A percentile compares a stretch with the other conserved stretches of the same genome.
phyloP scores from a whole-genome alignment of 2,797 vertebrate species.

The Thunnus albacares region DNA sequence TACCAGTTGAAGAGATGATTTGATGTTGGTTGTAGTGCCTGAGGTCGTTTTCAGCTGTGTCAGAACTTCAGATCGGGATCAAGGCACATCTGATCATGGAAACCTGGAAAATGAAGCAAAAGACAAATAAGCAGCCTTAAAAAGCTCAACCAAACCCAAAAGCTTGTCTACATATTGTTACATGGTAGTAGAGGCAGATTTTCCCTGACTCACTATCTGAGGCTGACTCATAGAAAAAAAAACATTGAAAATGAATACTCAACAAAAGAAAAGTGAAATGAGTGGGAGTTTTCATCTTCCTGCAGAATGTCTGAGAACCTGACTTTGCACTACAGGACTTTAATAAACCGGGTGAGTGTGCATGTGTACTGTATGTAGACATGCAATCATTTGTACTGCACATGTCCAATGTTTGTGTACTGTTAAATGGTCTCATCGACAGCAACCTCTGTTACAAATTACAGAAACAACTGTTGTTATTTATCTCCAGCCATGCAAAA shows the following conservation, averaged over 20 bases:
- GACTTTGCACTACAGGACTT: slow-evolving; percentile 36
- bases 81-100: slow-evolving; percentile 25
- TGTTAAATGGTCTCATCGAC: slow-evolving; percentile 7
- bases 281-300: slow-evolving; percentile 46
- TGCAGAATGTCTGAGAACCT: slow-evolving; percentile 34
- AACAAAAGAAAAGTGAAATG: slow-evolving; percentile 33
- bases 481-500: slow-evolving; percentile 42
- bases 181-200: background rate
- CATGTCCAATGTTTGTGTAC: slow-evolving; percentile 16
- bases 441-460: slow-evolving; percentile 17
- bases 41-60: slow-evolving; percentile 8
- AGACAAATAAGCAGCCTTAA: background rate
- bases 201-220: slow-evolving; percentile 31
- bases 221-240: slow-evolving; percentile 14
- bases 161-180: background rate
- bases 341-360: slow-evolving; percentile 19
- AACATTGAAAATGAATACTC: slow-evolving; percentile 16
- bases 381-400: background rate
- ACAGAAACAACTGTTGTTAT: slow-evolving; percentile 21
- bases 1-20: slow-evolving; percentile 33
- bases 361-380: background rate
- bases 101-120: slow-evolving; percentile 55
- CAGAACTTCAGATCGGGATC: slow-evolving; percentile 30
- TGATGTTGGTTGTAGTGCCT: background rate
- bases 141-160: background rate